Evolutionary conservation across 2,888 invertebrate species (phyloP).

Genomic region (Linnaemya tessellans): DNA sequence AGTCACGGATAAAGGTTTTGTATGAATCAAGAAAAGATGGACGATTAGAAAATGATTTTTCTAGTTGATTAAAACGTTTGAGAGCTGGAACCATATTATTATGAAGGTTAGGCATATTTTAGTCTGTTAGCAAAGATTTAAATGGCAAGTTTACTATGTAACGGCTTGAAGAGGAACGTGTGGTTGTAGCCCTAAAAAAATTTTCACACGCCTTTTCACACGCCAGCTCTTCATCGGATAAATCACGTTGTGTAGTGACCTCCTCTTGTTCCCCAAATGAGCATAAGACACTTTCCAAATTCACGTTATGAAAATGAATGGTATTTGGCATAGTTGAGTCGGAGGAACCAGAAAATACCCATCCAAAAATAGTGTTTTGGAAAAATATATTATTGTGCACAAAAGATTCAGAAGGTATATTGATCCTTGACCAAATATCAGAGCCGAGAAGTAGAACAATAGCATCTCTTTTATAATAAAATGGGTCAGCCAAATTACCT

Average conservation of each 20-base stretch:
- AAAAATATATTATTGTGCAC: slow-evolving; percentile 22
- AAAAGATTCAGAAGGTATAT: slow-evolving; percentile 33
- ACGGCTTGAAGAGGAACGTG: not conserved
- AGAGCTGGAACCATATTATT: not conserved
- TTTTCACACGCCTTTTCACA: no score
- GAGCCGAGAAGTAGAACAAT: slow-evolving; percentile 48
- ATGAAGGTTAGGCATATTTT: not conserved
- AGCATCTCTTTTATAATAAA: slow-evolving; percentile 12
- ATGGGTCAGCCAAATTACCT: slow-evolving; percentile 6
- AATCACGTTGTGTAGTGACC: not conserved
- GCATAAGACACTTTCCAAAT: not conserved
- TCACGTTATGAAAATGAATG: slow-evolving; percentile 13
- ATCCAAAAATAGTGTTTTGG: slow-evolving; percentile 18
- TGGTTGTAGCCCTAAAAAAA: slow-evolving; percentile 24
- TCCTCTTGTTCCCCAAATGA: slow-evolving; percentile 48
- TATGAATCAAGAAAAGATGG: not conserved
- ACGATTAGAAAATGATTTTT: not conserved
- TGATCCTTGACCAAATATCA: slow-evolving; percentile 23
- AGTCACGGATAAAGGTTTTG: not conserved
- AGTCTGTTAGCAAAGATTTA: not conserved
- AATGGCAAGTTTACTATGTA: slow-evolving; percentile 3
- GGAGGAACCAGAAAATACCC: slow-evolving; percentile 30
- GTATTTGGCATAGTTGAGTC: not conserved
- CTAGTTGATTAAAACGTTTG: not conserved
- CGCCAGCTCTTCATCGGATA: slow-evolving; percentile 2